These are phyloP conservation scores for Morinoia aosen DNA, from an alignment of 2,888 invertebrate species.

Conservation along the genomic window DNA sequence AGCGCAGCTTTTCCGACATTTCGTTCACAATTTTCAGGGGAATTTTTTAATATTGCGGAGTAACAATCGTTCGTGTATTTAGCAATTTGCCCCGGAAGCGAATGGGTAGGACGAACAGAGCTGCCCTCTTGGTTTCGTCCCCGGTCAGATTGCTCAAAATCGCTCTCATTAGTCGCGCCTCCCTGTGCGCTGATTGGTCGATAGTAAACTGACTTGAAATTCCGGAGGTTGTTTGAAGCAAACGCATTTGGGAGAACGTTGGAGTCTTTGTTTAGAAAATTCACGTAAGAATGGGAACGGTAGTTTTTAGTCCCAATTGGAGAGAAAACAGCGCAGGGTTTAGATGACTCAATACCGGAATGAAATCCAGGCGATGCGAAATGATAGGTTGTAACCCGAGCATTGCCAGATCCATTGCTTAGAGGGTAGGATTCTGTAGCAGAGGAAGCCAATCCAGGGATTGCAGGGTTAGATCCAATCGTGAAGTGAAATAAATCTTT, in stretches of 20 bases:
- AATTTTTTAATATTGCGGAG: background rate
- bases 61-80: background rate
- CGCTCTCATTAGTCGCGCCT: background rate
- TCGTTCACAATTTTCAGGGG: background rate
- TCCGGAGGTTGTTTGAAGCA: background rate
- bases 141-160: background rate
- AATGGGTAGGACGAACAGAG: background rate
- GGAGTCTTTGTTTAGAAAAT: background rate
- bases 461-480: background rate
- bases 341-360: background rate
- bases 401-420: background rate
- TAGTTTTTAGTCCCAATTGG: background rate
- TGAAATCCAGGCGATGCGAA: background rate
- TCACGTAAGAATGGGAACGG: background rate
- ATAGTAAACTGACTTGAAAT: background rate
- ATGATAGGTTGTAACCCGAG: background rate
- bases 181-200: background rate
- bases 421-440: background rate
- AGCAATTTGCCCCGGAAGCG: background rate
- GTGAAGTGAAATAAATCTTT: background rate
- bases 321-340: background rate
- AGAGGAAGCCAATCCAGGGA: background rate
- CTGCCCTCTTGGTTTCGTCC: background rate
- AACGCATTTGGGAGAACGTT: background rate
- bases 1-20: background rate